These are phyloP conservation scores for Ylistrum balloti DNA, from an alignment of 1,140 invertebrate species.

Conservation along the genomic window DNA sequence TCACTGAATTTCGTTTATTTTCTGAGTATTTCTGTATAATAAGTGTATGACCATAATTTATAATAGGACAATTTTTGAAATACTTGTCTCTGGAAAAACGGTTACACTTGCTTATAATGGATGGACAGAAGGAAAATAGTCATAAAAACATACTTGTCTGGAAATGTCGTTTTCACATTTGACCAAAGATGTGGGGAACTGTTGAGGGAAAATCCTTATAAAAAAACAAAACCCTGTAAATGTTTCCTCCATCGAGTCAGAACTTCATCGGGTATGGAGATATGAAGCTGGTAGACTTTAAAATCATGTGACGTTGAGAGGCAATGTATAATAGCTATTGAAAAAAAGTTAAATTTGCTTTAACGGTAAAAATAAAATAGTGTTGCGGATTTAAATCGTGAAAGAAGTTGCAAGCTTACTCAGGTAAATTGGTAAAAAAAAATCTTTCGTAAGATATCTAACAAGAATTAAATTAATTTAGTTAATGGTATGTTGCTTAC, in stretches of 20 bases:
- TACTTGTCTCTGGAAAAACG: not conserved
- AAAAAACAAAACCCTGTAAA: not conserved
- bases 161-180: constrained; percentile 22
- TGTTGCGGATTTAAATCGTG: too few relatives aligned
- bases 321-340: too few relatives aligned
- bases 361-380: too few relatives aligned
- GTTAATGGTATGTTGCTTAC: too few relatives aligned
- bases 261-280: too few relatives aligned
- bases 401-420: too few relatives aligned
- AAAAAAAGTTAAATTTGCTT: too few relatives aligned
- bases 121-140: not conserved
- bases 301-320: too few relatives aligned
- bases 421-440: too few relatives aligned
- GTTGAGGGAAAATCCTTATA: not conserved
- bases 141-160: not conserved
- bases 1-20: not conserved
- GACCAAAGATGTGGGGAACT: not conserved
- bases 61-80: constrained; percentile 20
- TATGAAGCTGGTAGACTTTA: too few relatives aligned
- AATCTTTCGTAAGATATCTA: too few relatives aligned
- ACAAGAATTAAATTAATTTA: too few relatives aligned
- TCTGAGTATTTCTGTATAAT: not conserved
- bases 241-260: not conserved
- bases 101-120: not conserved
- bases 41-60: not conserved